Evolutionary conservation across 2,797 vertebrate species (phyloP).

Genomic region (Paramormyrops hopkinsi): DNA sequence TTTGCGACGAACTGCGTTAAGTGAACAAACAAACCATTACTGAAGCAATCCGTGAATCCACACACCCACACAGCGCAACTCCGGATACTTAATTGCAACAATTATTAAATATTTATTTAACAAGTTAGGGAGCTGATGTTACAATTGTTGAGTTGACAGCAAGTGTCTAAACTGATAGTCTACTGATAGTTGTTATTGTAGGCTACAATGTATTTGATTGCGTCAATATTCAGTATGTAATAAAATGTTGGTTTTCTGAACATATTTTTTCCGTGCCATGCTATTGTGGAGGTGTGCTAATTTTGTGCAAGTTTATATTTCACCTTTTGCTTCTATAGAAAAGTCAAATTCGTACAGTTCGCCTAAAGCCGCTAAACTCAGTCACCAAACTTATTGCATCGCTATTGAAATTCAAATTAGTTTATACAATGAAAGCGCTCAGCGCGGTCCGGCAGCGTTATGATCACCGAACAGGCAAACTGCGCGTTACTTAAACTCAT

Average conservation of each 20-base stretch:
- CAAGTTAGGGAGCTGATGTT: slow-evolving; percentile 44
- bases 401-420: slow-evolving; percentile 66
- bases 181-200: background rate
- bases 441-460: background rate
- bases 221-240: background rate
- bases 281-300: background rate
- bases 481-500: slow-evolving; percentile 52
- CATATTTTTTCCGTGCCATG: background rate
- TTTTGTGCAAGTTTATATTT: background rate
- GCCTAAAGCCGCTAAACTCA: background rate
- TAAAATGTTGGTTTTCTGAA: background rate
- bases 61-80: background rate
- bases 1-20: background rate
- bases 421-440: slow-evolving; percentile 52
- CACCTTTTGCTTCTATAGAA: background rate
- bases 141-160: background rate
- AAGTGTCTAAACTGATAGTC: background rate
- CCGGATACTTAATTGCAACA: background rate
- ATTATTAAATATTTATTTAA: background rate
- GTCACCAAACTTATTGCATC: slow-evolving; percentile 53
- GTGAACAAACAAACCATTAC: background rate
- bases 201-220: background rate
- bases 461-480: slow-evolving; percentile 50
- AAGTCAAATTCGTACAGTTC: background rate
- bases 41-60: background rate